phyloP scores from a whole-genome alignment of 2,797 vertebrate genomes.

The Phyllotis vaccarum region DNA sequence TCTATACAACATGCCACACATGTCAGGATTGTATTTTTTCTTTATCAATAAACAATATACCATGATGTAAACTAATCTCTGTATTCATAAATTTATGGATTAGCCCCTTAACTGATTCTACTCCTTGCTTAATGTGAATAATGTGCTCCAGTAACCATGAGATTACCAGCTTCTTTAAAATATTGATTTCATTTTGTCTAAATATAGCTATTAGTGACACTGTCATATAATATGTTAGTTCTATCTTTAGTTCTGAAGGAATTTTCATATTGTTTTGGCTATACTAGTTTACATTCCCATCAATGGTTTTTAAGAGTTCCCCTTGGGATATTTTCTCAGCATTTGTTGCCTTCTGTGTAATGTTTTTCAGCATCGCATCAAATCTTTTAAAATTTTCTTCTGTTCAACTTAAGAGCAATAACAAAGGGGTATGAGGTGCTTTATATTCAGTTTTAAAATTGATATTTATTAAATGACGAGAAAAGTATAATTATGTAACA shows the following conservation, averaged over 20 bases:
- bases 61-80: not conserved
- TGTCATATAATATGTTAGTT: not conserved
- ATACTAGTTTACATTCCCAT: not conserved
- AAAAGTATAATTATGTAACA: not conserved
- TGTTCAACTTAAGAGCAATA: not conserved
- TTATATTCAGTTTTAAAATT: not conserved
- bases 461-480: not conserved
- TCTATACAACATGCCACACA: not conserved
- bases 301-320: not conserved
- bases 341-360: not conserved
- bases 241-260: not conserved
- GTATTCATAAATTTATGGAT: not conserved
- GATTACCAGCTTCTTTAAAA: not conserved
- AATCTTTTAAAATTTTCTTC: not conserved
- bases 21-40: not conserved
- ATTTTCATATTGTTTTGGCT: not conserved
- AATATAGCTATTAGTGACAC: not conserved
- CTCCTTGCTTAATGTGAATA: not conserved
- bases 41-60: not conserved
- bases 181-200: not conserved
- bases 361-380: not conserved
- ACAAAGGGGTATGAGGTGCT: fast-evolving
- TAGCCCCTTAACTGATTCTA: not conserved
- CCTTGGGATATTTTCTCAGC: not conserved
- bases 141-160: not conserved